Evolutionary conservation across 2,113 vertebrate genomes (phyloP), one percentile per base, ranked within the genome.

Genomic region (Chaetura pelagica): DNA sequence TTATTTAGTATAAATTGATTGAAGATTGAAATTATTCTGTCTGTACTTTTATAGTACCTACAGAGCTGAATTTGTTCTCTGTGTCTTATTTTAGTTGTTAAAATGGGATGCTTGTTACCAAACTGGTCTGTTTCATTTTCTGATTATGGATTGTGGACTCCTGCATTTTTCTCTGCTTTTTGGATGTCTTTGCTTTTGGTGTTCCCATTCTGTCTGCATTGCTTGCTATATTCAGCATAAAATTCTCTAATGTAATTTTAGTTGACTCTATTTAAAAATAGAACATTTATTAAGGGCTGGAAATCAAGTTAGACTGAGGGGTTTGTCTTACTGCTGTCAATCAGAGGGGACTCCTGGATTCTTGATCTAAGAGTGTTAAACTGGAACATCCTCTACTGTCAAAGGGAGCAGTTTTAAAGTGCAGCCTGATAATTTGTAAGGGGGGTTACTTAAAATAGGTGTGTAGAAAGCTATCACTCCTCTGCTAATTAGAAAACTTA

Each of bases 201-300:
- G 82, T 84, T 96, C 88, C 52, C 55, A 63, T 95, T 96, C 90
- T 96, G 82, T 94, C 90, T 94, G 68, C 48, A 8, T 59, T 84
- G 44, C 75, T 51, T 81, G 51, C 90, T 94, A 69, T 95, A 82
- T 82, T 89, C 87, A 85, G 91, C 30, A 48, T 73, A 62, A 76
- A 87, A 79, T 61, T 84, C 48, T 87, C 62, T 83, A 74, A 62
- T 81, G 72, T 94, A 93, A 94, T 72, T 93, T 94, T 93, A 93
- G 82, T 29, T 66, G 55, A 48, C 78, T 80, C 19, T 78, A 38
- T 38, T 67, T 51, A 38, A 84, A 94, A 84, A 72, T 59, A 90
- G 87, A 93, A 35, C 19, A 17, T 66, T 81, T 94, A 57, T 92
- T 81, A 61, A 77, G 27, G 66, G 30, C 82, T 90, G 64, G 44